These are phyloP conservation scores for Ichneumoninae sp. DNA, from an alignment of 2,888 invertebrate species.

Conservation along the genomic window DNA sequence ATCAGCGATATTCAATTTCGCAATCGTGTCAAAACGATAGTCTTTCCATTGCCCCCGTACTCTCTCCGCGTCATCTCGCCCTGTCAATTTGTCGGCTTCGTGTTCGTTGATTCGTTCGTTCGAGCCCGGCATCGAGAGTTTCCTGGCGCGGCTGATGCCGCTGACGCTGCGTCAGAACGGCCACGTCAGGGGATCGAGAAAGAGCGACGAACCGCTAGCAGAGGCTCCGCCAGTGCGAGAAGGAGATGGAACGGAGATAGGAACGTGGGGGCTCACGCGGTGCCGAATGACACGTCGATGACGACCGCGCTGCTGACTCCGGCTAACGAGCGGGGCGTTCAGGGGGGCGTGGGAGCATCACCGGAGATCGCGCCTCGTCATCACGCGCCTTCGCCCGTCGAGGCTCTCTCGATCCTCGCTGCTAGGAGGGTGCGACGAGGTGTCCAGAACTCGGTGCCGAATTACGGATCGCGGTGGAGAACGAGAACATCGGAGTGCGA, in stretches of 20 bases:
- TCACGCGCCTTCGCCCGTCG: constrained; percentile 73
- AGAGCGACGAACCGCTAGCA: constrained; percentile 43
- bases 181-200: constrained; percentile 53
- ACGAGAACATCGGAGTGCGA: constrained; percentile 59
- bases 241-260: constrained; percentile 67
- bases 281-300: constrained; percentile 84
- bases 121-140: constrained; percentile 63
- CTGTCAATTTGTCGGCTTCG: constrained; percentile 78
- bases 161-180: constrained; percentile 64
- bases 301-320: constrained; percentile 83
- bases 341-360: constrained; percentile 80
- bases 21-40: constrained; percentile 64
- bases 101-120: constrained; percentile 71
- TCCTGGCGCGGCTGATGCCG: constrained; percentile 37
- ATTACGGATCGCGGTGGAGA: constrained; percentile 36
- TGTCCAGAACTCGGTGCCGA: constrained; percentile 59
- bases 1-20: constrained; percentile 45
- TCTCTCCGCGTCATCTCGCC: constrained; percentile 48
- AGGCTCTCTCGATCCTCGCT: constrained; percentile 39
- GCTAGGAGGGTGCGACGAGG: constrained; percentile 52
- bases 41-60: constrained; percentile 49
- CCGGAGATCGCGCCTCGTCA: constrained; percentile 83
- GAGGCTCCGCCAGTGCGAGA: constrained; percentile 64
- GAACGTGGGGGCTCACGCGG: constrained; percentile 72
- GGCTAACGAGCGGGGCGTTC: constrained; percentile 84